Evolutionary conservation across 2,888 invertebrate genomes (phyloP).

Genomic region (Scaptomyza parva): DNA sequence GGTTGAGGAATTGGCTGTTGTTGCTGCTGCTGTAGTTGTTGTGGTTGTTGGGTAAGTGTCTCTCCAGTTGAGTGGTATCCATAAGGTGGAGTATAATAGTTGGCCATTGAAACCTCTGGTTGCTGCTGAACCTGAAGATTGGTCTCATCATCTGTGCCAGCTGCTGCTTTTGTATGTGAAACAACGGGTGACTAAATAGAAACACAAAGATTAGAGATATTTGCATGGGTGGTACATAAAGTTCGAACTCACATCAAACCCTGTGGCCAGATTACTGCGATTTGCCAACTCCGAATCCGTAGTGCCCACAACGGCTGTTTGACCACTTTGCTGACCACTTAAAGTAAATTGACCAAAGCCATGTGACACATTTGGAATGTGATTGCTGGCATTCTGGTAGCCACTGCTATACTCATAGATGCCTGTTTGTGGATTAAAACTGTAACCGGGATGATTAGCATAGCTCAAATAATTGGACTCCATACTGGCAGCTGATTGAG

Average conservation of each 20-base stretch:
- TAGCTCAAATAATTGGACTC: slow-evolving; percentile 51
- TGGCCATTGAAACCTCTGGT: slow-evolving; percentile 19
- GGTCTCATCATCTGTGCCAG: slow-evolving; percentile 10
- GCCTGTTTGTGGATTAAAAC: slow-evolving; percentile 86
- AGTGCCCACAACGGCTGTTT: slow-evolving; percentile 71
- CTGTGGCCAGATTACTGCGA: slow-evolving; percentile 79
- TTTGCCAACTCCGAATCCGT: slow-evolving; percentile 81
- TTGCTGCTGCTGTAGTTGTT: slow-evolving; percentile 23
- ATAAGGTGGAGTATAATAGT: slow-evolving; percentile 82
- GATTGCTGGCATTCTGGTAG: slow-evolving; percentile 84
- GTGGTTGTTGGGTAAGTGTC: slow-evolving; percentile 24
- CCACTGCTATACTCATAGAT: slow-evolving; percentile 88
- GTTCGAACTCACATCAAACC: slow-evolving; percentile 78
- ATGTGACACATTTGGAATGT: slow-evolving; percentile 52
- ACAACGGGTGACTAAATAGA: slow-evolving; percentile 74
- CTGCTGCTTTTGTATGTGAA: slow-evolving; percentile 77
- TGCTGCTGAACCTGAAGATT: slow-evolving; percentile 28
- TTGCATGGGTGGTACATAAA: background rate
- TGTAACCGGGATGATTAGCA: slow-evolving; percentile 87
- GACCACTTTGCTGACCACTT: slow-evolving; percentile 53
- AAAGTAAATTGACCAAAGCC: slow-evolving; percentile 79
- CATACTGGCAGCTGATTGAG: background rate
- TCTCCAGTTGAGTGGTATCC: slow-evolving; percentile 79
- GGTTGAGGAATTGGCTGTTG: slow-evolving; percentile 21
- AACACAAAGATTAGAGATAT: background rate